phyloP scores from a whole-genome alignment of 2,797 vertebrate species.

The Sebastes hopkinsi region DNA sequence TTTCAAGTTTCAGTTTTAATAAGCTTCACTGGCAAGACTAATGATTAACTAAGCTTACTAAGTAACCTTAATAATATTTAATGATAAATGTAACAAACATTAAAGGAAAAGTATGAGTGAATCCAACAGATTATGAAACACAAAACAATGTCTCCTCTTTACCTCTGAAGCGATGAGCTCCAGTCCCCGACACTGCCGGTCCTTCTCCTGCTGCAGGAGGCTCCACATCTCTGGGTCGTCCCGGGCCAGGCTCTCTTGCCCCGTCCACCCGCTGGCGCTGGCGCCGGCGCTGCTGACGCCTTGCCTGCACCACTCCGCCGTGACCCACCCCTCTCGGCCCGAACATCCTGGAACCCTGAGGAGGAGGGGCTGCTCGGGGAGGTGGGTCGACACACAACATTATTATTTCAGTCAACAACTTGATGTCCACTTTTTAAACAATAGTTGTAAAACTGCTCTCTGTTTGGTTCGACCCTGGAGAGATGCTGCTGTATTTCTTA shows the following conservation, averaged over 20 bases:
- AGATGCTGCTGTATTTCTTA: not conserved
- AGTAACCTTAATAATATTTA: not conserved
- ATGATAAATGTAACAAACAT: not conserved
- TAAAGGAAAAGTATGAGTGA: not conserved
- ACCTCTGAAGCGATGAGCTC: conserved; percentile 94
- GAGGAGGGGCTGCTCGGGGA: conserved; percentile 30
- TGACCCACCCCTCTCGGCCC: conserved; percentile 29
- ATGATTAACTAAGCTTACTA: not conserved
- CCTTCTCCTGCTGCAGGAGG: conserved; percentile 90
- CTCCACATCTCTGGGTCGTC: conserved; percentile 92
- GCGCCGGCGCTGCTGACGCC: conserved; percentile 29
- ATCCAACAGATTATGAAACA: not conserved
- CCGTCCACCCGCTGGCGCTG: conserved; percentile 72
- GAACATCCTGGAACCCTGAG: conserved; percentile 38
- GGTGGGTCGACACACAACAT: not conserved
- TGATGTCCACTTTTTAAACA: not conserved
- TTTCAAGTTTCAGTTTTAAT: not conserved
- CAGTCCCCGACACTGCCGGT: conserved; percentile 90
- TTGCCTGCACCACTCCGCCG: conserved; percentile 32
- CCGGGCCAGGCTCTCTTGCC: conserved; percentile 87
- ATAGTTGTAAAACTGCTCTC: not conserved
- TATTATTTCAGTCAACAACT: not conserved
- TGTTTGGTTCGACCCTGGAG: not conserved
- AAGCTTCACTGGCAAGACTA: not conserved
- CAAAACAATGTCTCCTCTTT: not conserved